Conservation (phyloP, 2,113 vertebrate species). For the Aldabrachelys gigantea region DNA sequence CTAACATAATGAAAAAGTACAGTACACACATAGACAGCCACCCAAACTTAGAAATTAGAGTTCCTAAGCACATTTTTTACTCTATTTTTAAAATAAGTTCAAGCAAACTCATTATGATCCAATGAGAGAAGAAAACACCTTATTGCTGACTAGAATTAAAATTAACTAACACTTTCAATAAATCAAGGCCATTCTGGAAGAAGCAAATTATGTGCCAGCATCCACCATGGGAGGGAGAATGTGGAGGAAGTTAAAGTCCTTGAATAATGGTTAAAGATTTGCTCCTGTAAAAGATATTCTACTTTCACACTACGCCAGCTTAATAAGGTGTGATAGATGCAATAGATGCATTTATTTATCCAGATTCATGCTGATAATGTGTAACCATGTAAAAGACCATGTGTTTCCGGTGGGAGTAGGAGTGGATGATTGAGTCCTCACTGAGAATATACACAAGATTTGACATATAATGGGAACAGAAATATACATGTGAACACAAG, state of each 20-base stretch:
- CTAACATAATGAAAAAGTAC: neutral
- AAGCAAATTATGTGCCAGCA: neutral
- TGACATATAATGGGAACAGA: neutral
- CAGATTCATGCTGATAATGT: rapidly evolving
- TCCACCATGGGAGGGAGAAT: neutral
- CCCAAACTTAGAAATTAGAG: neutral
- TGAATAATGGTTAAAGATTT: neutral
- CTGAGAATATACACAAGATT: neutral
- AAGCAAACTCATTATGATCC: neutral
- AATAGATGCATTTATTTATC: neutral
- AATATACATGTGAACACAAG: neutral
- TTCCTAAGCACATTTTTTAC: neutral
- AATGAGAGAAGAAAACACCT: neutral
- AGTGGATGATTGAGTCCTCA: rapidly evolving
- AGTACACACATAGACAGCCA: neutral
- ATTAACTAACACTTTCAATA: neutral
- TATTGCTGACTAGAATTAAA: neutral
- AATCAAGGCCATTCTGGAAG: neutral
- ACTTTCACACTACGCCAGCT: neutral
- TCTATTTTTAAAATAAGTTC: neutral
- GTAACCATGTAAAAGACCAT: neutral
- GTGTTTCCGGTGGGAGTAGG: rapidly evolving
- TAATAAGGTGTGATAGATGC: neutral
- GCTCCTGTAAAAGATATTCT: neutral
- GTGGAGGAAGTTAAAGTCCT: neutral